These are phyloP conservation scores for Melieria crassipennis DNA, from an alignment of 2,888 invertebrate genomes.

Conservation along the genomic window DNA sequence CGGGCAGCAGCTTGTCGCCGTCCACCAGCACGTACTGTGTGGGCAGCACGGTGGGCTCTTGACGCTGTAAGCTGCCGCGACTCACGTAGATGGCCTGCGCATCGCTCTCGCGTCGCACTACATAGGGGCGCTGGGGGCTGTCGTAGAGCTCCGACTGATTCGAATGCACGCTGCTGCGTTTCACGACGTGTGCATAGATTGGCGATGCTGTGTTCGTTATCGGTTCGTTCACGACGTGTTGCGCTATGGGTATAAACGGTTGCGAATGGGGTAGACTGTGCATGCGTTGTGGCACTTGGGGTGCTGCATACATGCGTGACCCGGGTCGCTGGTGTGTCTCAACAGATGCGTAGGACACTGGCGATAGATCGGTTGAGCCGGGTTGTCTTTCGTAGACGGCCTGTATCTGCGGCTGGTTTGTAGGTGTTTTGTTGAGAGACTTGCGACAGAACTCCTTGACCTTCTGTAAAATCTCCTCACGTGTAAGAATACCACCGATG, in stretches of 20 bases:
- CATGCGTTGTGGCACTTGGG: slow-evolving; percentile 61
- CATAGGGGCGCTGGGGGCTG: slow-evolving; percentile 49
- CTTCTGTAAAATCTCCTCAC: slow-evolving; percentile 63
- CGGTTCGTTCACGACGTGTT: slow-evolving; percentile 30
- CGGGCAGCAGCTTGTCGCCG: slow-evolving; percentile 55
- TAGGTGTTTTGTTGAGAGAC: slow-evolving; percentile 59
- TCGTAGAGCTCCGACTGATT: slow-evolving; percentile 60
- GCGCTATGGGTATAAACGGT: slow-evolving; percentile 39
- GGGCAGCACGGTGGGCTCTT: slow-evolving; percentile 44
- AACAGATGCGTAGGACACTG: slow-evolving; percentile 63
- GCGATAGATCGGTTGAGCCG: slow-evolving; percentile 55
- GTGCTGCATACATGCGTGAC: slow-evolving; percentile 52
- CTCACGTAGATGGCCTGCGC: slow-evolving; percentile 44
- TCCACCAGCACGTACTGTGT: slow-evolving; percentile 59
- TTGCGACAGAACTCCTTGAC: slow-evolving; percentile 65
- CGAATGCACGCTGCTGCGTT: slow-evolving; percentile 60
- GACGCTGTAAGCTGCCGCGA: slow-evolving; percentile 40
- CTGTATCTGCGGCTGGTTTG: slow-evolving; percentile 46
- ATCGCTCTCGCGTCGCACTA: slow-evolving; percentile 40
- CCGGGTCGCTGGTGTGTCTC: slow-evolving; percentile 55
- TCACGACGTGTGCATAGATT: slow-evolving; percentile 62
- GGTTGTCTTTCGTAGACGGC: slow-evolving; percentile 48
- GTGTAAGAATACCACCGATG: slow-evolving; percentile 55
- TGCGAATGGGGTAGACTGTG: slow-evolving; percentile 57
- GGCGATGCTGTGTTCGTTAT: slow-evolving; percentile 52